Base-by-base conservation (phyloP, 1,140 invertebrate species). In the Eupristina koningsbergeri region DNA sequence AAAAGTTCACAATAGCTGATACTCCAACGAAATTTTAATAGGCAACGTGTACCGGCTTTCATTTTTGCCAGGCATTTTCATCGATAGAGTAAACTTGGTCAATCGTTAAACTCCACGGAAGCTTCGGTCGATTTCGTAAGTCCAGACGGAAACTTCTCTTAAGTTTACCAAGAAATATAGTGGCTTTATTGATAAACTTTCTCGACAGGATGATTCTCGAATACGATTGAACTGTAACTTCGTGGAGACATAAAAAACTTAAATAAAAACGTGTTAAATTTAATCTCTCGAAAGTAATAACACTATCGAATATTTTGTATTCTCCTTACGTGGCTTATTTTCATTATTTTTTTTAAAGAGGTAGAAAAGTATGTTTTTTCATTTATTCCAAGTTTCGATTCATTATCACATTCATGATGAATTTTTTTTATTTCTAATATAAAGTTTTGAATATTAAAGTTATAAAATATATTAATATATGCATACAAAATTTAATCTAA, bases 121-220 rank as follows among this genome's bases (percentile, higher is more conserved):
- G n/a, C 26, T 31, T 84, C 82, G 67, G 47, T 63, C 50, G 82
- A 84, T 78, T 78, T 78, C 36, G 61, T 34, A 76, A 76, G 80
- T 82, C 73, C 80, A 50, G 80, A 74, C 69, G 17, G 64, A 50
- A 80, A 71, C 69, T 81, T 81, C 47, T n/a, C 50, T 71, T 41
- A 29, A 34, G 58, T 45, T 64, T 36, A 29, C 58, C 17, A 7
- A 63, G 76, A 63, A 78, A 26, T 64, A 45, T 64, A 64, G 76
- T 78, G 69, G 53, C 50, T 81, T 81, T 81, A 81, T 81, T 81
- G 80, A 81, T 81, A 81, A 81, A 81, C 80, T 81, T 81, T 74
- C 50, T 34, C 69, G 47, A 45, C 26, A 34, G 29, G 22, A 81
- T 71, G 71, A 81, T 81, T 81, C 80, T 15, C 2, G 34, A 81